Percentiles rank a stretch among this genome's conserved stretches.
Conservation (phyloP, 2,797 vertebrate species). For the Anguilla megastoma region DNA sequence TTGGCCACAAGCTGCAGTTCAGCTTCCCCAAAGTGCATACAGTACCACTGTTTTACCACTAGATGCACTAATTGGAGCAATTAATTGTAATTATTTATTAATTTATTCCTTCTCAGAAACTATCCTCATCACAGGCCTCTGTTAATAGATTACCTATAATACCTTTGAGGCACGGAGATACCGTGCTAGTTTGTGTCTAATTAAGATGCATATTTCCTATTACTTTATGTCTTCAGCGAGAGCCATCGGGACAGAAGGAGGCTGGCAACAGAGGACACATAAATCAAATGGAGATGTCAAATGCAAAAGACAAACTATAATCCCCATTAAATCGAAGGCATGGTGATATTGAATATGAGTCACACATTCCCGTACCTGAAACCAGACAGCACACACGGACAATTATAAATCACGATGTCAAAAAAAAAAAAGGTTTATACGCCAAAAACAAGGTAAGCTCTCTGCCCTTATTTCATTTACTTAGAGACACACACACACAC, state of each 20-base stretch:
- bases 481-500: conserved; percentile 10
- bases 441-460: conserved; percentile 12
- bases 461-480: conserved; percentile 15
- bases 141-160: neutral
- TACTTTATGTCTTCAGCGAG: neutral
- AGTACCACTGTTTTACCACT: neutral
- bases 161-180: neutral
- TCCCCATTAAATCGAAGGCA: conserved; percentile 13
- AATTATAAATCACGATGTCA: neutral
- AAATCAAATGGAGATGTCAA: neutral
- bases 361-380: neutral
- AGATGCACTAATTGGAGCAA: neutral
- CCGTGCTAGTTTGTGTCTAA: neutral
- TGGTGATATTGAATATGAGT: neutral
- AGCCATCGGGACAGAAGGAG: neutral
- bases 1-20: neutral
- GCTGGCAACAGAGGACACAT: neutral
- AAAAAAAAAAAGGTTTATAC: neutral
- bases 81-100: neutral
- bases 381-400: neutral
- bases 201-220: conserved; percentile 10
- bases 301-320: conserved; percentile 14
- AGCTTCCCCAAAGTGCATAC: neutral
- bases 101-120: conserved; percentile 8
- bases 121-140: neutral